phyloP scores from a whole-genome alignment of 2,113 vertebrate genomes.

The Turnix velox region DNA sequence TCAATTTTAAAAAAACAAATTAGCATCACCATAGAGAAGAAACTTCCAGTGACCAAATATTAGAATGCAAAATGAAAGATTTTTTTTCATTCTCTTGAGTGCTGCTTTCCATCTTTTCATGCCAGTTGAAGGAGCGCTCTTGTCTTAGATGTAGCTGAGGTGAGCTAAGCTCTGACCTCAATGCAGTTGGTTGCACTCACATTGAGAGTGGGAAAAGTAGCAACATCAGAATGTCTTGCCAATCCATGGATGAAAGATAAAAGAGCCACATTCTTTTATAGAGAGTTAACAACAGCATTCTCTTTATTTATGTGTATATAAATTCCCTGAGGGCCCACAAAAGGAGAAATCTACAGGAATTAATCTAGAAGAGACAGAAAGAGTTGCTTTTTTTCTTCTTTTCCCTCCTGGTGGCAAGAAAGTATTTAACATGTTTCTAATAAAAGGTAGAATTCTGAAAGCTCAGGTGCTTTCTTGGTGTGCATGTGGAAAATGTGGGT shows the following conservation, averaged over 20 bases:
- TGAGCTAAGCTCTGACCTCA: conserved; percentile 61
- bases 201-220: conserved; percentile 23
- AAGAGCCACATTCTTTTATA: conserved; percentile 6
- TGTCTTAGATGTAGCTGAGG: conserved; percentile 32
- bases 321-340: not conserved
- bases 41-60: conserved; percentile 44
- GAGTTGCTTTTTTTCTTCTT: not conserved
- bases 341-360: not conserved
- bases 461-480: not conserved
- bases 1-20: conserved; percentile 57
- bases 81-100: not conserved
- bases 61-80: conserved; percentile 47
- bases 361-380: not conserved
- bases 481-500: not conserved
- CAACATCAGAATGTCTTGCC: not conserved
- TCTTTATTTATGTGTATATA: conserved; percentile 31
- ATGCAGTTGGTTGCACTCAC: conserved; percentile 28
- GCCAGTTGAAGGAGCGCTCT: not conserved
- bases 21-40: conserved; percentile 59
- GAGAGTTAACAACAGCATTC: not conserved
- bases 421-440: not conserved
- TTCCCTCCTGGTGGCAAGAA: not conserved
- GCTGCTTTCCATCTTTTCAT: not conserved
- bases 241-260: not conserved
- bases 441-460: not conserved